phyloP scores from a whole-genome alignment of 2,888 invertebrate genomes.

The Dicyrtoma fusca region DNA sequence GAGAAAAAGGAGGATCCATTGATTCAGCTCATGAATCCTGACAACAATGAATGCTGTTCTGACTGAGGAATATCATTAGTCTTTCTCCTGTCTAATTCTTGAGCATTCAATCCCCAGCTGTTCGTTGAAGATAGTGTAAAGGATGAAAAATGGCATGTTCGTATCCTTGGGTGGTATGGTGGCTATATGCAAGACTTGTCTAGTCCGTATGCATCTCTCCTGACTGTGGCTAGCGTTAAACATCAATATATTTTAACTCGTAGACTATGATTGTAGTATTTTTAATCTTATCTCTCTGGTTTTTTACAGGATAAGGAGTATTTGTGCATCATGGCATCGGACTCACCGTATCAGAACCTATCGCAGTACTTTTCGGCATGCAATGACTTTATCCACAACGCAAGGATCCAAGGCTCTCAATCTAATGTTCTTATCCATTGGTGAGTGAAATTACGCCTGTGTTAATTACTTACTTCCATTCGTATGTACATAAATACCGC shows the following conservation, averaged over 20 bases:
- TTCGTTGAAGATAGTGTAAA: too few species aligned
- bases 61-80: conserved; percentile 8
- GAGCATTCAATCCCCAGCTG: too few species aligned
- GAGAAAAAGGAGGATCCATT: too few species aligned
- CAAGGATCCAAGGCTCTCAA: conserved; percentile 73
- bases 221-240: not conserved
- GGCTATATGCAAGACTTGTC: too few species aligned
- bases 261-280: conserved; percentile 28
- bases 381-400: conserved; percentile 95
- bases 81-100: conserved; percentile 4
- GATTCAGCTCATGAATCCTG: conserved; percentile 3
- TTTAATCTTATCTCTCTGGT: conserved; percentile 49
- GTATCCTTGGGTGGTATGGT: too few species aligned
- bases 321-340: conserved; percentile 93
- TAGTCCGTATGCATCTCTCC: too few species aligned
- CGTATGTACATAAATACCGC: too few species aligned
- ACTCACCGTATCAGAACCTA: conserved; percentile 90
- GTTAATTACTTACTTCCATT: conserved; percentile 1
- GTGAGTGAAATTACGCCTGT: conserved; percentile 63
- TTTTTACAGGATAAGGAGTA: conserved; percentile 89
- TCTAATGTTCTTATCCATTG: conserved; percentile 94
- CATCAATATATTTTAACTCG: not conserved
- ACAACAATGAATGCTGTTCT: conserved; percentile 11
- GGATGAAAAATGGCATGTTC: too few species aligned
- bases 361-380: conserved; percentile 90